A percentile compares a stretch with the other conserved stretches of the same genome.
Conservation (phyloP, 2,797 vertebrate species). For the Rhinoraja longicauda region DNA sequence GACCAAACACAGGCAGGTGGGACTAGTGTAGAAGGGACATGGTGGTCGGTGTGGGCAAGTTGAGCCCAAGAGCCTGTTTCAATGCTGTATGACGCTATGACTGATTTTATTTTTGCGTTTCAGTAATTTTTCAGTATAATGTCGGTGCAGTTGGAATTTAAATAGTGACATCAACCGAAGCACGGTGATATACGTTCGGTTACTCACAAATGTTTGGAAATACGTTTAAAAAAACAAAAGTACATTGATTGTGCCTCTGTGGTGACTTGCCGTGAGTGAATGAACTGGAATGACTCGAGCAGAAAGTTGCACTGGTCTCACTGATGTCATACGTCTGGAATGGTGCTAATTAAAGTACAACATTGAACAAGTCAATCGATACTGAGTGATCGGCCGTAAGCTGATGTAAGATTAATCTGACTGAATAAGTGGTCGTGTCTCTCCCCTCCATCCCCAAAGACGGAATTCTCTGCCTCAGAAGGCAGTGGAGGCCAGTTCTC, state of each 20-base stretch:
- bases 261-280: too few relatives aligned
- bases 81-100: too few relatives aligned
- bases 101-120: not conserved
- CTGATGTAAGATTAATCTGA: not conserved
- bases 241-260: not conserved
- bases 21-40: too few relatives aligned
- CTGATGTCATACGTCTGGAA: not conserved
- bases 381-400: not conserved
- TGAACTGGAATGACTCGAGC: not conserved
- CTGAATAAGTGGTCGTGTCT: not conserved
- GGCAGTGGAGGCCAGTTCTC: too few relatives aligned
- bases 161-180: not conserved
- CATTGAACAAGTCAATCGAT: not conserved
- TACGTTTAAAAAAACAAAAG: not conserved
- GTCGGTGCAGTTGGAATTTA: not conserved
- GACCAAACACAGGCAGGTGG: too few relatives aligned
- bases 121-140: not conserved
- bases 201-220: not conserved
- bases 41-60: too few relatives aligned
- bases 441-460: too few relatives aligned
- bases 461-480: too few relatives aligned
- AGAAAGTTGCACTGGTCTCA: not conserved
- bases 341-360: not conserved
- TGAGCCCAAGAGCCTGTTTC: too few relatives aligned
- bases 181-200: not conserved